These are phyloP conservation scores for Meta bourneti DNA, from an alignment of 2,888 invertebrate genomes.

Conservation along the genomic window DNA sequence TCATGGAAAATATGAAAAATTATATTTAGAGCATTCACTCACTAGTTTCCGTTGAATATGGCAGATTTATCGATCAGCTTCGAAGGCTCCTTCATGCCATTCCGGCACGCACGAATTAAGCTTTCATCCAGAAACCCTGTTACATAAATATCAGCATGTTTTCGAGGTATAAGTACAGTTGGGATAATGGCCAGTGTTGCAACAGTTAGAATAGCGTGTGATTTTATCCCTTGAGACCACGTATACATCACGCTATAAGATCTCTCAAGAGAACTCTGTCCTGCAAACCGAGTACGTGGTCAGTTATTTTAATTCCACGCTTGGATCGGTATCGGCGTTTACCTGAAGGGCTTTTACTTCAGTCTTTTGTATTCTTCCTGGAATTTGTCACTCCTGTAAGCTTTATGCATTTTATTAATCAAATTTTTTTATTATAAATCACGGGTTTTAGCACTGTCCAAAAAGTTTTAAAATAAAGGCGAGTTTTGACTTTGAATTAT, in stretches of 20 bases:
- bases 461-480: too few species aligned
- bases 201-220: not conserved
- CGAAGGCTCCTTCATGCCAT: not conserved
- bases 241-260: not conserved
- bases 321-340: not conserved
- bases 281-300: not conserved
- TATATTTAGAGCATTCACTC: too few species aligned
- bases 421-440: too few species aligned
- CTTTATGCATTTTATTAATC: too few species aligned
- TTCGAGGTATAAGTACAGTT: not conserved
- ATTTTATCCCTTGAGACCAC: not conserved
- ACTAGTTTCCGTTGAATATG: not conserved
- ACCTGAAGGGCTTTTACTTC: not conserved
- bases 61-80: not conserved
- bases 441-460: too few species aligned
- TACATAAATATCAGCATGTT: not conserved
- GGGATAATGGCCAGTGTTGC: not conserved
- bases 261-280: not conserved
- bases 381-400: too few species aligned
- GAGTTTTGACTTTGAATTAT: too few species aligned
- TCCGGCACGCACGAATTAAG: not conserved
- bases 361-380: not conserved
- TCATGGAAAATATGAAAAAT: too few species aligned
- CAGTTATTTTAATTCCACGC: not conserved
- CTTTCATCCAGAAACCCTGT: not conserved